Evolutionary conservation across 2,113 vertebrate species (phyloP), one percentile per base, ranked within the genome.

Genomic region (Triplophysa siluroides): DNA sequence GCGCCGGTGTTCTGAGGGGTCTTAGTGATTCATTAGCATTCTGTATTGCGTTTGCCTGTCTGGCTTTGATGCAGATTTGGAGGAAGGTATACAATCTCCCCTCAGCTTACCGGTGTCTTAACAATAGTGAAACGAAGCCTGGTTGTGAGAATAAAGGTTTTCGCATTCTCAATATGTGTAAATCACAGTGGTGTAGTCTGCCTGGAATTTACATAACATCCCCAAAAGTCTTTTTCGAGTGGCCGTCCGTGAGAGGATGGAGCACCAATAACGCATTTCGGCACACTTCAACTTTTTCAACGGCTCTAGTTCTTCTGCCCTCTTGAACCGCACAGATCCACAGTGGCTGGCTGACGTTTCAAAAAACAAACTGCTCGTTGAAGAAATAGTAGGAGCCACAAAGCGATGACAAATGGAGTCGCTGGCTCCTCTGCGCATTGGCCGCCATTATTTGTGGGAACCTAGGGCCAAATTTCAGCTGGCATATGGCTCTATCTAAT

Each of bases 1-100:
- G 11, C 43, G 18, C 29, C 45, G 26, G 43, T 45, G 24, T 19
- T 54, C 33, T 33, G 13, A 50, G 33, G 65, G 71, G 65, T 47
- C 50, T 71, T 71, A 33, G 26, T 56, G 38, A 61, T 79, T 62
- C 64, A 69, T 41, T 79, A 71, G 60, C 12, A 13, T 71, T 83
- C 60, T 61, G 43, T 69, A 33, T 33, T 33, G 33, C 11, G 52
- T 45, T 65, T 43, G 19, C 38, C 68, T 69, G 26, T 79, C 56
- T 18, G 12, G 3, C 45, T 33, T 33, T 33, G 3, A 47, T 47
- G 10, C 45, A 47, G 45, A 47, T 47, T 47, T 47, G 45, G 13
- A 47, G 45, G 45, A 7, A 47, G 45, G 45, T 47, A 47, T 14
- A 47, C 45, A 47, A 47, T 12, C 45, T 47, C 12, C 45, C 10